Percentiles rank a stretch among this genome's conserved stretches.
phyloP scores from a whole-genome alignment of 2,797 vertebrate species.

The Phrynocephalus vlangalii region DNA sequence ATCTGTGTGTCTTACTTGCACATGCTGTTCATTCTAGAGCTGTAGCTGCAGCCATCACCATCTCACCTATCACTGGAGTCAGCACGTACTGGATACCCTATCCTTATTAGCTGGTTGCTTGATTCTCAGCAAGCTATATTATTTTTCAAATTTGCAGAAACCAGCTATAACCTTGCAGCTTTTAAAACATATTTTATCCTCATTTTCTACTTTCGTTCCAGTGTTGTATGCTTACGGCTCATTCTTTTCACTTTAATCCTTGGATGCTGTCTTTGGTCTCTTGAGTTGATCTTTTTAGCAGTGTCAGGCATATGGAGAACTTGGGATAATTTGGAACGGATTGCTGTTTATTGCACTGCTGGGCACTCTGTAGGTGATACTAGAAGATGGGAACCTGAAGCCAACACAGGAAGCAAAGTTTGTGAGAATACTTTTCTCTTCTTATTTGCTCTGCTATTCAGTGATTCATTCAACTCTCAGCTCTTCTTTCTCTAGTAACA shows the following conservation, averaged over 20 bases:
- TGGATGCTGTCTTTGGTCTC: background rate
- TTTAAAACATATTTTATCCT: background rate
- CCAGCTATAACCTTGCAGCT: background rate
- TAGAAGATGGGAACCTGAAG: background rate
- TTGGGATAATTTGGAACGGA: background rate
- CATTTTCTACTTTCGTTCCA: background rate
- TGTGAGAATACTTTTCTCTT: conserved; percentile 1
- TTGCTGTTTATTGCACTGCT: background rate
- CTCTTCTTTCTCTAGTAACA: background rate
- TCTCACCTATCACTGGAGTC: background rate
- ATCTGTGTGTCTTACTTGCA: background rate
- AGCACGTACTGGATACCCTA: background rate
- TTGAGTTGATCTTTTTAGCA: background rate
- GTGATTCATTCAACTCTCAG: background rate
- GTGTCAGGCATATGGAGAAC: background rate
- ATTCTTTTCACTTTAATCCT: background rate
- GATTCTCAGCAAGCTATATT: background rate
- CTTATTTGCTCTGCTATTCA: background rate
- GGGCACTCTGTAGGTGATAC: background rate
- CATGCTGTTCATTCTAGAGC: background rate
- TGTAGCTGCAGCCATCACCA: background rate
- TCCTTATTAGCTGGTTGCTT: background rate
- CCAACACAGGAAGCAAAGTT: background rate
- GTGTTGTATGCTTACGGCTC: background rate
- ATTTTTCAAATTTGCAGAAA: conserved; percentile 9